These are phyloP conservation scores for Drosophila burlai DNA, from an alignment of 1,140 invertebrate species.

Conservation along the genomic window DNA sequence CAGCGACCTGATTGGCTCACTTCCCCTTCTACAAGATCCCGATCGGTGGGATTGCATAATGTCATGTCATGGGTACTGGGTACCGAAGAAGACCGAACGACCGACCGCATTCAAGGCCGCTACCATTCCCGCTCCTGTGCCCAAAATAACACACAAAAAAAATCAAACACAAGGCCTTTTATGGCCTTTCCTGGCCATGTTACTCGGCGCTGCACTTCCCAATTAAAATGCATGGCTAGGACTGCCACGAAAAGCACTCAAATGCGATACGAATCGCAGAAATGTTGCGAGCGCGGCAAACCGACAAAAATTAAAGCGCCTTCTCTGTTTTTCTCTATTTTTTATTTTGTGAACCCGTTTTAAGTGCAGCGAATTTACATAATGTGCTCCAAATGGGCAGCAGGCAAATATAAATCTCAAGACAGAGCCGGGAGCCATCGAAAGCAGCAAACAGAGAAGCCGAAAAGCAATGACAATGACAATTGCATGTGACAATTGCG, in stretches of 20 bases:
- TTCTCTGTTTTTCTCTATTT: background rate
- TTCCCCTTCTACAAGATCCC: slow-evolving; percentile 33
- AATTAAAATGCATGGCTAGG: slow-evolving; percentile 75
- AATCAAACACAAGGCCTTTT: slow-evolving; percentile 40
- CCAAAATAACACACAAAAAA: slow-evolving; percentile 7
- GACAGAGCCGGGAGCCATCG: slow-evolving; percentile 50
- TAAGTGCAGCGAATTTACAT: slow-evolving; percentile 72
- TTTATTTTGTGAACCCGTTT: slow-evolving; percentile 66
- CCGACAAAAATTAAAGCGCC: slow-evolving; percentile 54
- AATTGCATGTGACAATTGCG: slow-evolving; percentile 77
- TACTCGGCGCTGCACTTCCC: slow-evolving; percentile 49
- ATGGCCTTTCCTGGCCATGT: slow-evolving; percentile 42
- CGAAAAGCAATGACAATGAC: slow-evolving; percentile 76
- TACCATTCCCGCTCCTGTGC: slow-evolving; percentile 1
- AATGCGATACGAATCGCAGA: slow-evolving; percentile 57
- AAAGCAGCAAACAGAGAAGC: slow-evolving; percentile 18
- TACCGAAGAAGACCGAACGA: slow-evolving; percentile 33
- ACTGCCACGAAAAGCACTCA: slow-evolving; percentile 58
- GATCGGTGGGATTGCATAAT: slow-evolving; percentile 45
- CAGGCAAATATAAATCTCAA: slow-evolving; percentile 71
- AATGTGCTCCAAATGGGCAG: slow-evolving; percentile 77
- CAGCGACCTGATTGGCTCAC: slow-evolving; percentile 17
- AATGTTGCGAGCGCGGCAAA: slow-evolving; percentile 15
- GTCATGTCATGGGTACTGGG: slow-evolving; percentile 41
- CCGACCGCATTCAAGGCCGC: slow-evolving; percentile 51